Evolutionary conservation across 1,140 invertebrate species (phyloP).

Genomic region (Acromyrmex echinatior): DNA sequence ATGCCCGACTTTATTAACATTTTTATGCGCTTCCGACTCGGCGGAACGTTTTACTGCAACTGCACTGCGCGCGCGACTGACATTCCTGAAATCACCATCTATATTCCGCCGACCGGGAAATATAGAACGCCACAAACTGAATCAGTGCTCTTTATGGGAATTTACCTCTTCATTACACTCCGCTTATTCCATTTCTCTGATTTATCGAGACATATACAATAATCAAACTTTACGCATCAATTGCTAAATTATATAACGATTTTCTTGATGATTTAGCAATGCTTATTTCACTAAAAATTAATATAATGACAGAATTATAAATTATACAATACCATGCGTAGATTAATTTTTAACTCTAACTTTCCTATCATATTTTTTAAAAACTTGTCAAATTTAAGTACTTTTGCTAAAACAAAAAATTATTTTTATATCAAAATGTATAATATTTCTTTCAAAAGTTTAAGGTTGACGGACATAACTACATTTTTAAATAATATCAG

Average conservation of each 20-base stretch:
- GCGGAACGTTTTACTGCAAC: constrained; percentile 35
- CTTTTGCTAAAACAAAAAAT: neutral
- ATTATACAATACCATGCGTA: neutral
- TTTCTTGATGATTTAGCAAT: neutral
- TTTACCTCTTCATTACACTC: constrained; percentile 12
- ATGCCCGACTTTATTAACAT: constrained; percentile 47
- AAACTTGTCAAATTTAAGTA: neutral
- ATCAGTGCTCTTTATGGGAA: constrained; percentile 29
- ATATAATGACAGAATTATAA: neutral
- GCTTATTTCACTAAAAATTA: neutral
- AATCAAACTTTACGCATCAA: neutral
- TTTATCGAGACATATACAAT: neutral
- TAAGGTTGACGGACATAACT: too few species aligned
- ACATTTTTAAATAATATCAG: neutral
- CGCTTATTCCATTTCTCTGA: neutral
- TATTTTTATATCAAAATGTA: neutral
- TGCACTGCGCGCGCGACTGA: constrained; percentile 33
- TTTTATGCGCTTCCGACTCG: constrained; percentile 45
- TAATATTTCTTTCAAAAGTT: neutral
- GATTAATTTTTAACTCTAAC: neutral
- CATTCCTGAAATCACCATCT: constrained; percentile 55
- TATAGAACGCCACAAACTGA: constrained; percentile 23
- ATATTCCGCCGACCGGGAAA: constrained; percentile 22
- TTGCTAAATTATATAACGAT: neutral
- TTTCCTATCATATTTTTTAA: neutral